Evolutionary conservation across 2,888 invertebrate species (phyloP).

Genomic region (Muscina levida): DNA sequence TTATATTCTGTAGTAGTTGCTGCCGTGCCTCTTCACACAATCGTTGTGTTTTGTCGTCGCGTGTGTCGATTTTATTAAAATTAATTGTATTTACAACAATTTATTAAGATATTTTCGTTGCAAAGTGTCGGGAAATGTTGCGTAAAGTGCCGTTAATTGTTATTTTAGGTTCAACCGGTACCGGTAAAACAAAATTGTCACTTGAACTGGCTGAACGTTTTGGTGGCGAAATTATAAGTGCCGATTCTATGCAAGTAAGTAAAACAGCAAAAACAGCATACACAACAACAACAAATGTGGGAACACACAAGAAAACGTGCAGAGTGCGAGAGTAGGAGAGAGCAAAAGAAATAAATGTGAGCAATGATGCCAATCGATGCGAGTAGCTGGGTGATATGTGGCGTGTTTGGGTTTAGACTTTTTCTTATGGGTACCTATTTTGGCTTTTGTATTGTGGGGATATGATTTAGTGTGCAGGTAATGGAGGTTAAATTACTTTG

Average conservation of each 20-base stretch:
- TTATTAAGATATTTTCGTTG: conserved; percentile 40
- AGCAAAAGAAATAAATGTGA: background rate
- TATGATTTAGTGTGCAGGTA: too few relatives aligned
- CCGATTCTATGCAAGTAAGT: conserved; percentile 98
- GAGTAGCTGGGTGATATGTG: too few relatives aligned
- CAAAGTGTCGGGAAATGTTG: conserved; percentile 74
- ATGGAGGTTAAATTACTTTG: too few relatives aligned
- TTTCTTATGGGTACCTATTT: too few relatives aligned
- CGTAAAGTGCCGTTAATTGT: conserved; percentile 88
- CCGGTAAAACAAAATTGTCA: conserved; percentile 97
- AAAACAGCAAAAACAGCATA: background rate
- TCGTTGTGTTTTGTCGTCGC: conserved; percentile 35
- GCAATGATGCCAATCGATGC: too few relatives aligned
- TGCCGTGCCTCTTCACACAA: conserved; percentile 33
- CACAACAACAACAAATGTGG: conserved; percentile 1
- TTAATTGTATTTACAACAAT: conserved; percentile 12
- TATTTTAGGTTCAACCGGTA: conserved; percentile 97
- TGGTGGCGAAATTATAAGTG: conserved; percentile 95
- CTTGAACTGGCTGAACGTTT: conserved; percentile 93
- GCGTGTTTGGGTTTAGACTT: too few relatives aligned
- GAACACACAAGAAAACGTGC: background rate
- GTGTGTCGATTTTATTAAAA: conserved; percentile 39
- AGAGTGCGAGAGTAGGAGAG: background rate
- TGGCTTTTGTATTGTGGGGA: too few relatives aligned
- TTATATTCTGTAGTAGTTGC: conserved; percentile 36